Percentiles rank a stretch among this genome's conserved stretches.
These are phyloP conservation scores for Antechinus stuartii DNA, from an alignment of 2,113 vertebrate species.

Conservation along the genomic window DNA sequence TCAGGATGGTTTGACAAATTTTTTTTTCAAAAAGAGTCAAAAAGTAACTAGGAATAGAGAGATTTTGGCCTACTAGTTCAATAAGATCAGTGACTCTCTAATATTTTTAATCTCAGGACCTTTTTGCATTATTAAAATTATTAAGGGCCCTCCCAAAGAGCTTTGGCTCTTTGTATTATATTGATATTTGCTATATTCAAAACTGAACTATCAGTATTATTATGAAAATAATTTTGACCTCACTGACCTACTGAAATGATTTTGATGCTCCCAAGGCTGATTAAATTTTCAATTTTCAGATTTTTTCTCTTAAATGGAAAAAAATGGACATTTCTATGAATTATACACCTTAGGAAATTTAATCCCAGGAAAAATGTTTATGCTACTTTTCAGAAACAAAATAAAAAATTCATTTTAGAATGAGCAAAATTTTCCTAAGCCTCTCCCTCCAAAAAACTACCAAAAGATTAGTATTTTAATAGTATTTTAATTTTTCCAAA, in stretches of 20 bases:
- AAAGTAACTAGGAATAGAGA: not conserved
- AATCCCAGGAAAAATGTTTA: constrained; percentile 26
- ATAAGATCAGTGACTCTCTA: not conserved
- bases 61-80: not conserved
- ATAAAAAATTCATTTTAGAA: not conserved
- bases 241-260: not conserved
- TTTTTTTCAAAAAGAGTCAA: not conserved
- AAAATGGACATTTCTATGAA: not conserved
- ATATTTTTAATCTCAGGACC: not conserved
- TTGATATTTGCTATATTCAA: not conserved
- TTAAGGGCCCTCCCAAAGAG: not conserved
- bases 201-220: not conserved
- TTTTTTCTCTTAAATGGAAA: constrained; percentile 32
- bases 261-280: not conserved
- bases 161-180: not conserved
- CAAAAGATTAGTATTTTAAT: constrained; percentile 9
- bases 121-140: not conserved
- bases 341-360: constrained; percentile 22
- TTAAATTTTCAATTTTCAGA: constrained; percentile 3
- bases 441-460: not conserved
- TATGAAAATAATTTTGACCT: not conserved
- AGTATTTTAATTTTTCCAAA: not conserved
- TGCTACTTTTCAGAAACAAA: not conserved
- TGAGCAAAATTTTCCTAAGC: not conserved
- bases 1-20: not conserved